Percentiles rank a stretch among this genome's conserved stretches.
These are phyloP conservation scores for Microplitis mediator DNA, from an alignment of 1,140 invertebrate genomes.

Conservation along the genomic window DNA sequence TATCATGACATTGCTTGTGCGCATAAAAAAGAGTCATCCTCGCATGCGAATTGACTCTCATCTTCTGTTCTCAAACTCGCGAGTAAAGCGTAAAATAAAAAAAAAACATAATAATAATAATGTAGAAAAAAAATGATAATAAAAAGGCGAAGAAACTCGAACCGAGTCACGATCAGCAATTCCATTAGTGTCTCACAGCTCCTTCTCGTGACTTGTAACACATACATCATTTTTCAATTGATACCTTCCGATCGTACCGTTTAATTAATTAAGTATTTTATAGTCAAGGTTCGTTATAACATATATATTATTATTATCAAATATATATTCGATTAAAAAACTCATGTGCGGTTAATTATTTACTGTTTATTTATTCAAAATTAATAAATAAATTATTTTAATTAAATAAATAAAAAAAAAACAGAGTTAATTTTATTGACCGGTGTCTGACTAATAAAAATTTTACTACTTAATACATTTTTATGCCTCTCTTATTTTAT, in stretches of 20 bases:
- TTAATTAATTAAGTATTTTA: no score
- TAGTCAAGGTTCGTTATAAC: no score
- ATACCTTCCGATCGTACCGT: no score
- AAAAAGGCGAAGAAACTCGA: no score
- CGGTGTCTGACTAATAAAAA: conserved; percentile 4
- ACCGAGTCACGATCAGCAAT: no score
- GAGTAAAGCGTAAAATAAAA: no score
- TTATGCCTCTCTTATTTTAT: background rate
- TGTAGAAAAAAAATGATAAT: background rate
- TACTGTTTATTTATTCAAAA: no score
- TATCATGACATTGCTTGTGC: background rate
- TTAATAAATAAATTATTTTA: no score
- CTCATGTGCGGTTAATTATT: background rate
- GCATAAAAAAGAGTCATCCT: background rate
- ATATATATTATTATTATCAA: background rate
- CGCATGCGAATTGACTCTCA: conserved; percentile 3
- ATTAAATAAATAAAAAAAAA: no score
- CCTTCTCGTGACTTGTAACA: no score
- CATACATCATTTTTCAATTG: no score
- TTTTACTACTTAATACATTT: conserved; percentile 2
- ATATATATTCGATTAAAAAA: background rate
- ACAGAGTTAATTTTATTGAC: background rate
- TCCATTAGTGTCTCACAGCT: no score
- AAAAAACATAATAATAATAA: background rate
- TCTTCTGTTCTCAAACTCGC: background rate